These are phyloP conservation scores for Microhierax caerulescens DNA, from an alignment of 2,797 vertebrate genomes.

Conservation along the genomic window DNA sequence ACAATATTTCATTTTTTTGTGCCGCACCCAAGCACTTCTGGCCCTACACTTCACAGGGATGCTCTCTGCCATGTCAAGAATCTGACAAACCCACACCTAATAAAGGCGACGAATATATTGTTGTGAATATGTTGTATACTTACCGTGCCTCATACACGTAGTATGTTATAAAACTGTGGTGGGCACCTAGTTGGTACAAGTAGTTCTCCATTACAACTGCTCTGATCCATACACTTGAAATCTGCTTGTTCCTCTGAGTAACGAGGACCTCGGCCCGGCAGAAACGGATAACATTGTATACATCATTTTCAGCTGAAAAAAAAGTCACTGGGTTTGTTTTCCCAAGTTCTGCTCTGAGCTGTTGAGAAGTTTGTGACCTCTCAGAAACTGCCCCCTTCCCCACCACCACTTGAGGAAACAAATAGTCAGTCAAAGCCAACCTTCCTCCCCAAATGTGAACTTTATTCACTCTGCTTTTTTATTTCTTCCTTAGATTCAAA, in stretches of 20 bases:
- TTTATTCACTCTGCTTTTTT: not conserved
- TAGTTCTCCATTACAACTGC: not conserved
- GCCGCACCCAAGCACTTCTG: not conserved
- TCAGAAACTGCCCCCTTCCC: not conserved
- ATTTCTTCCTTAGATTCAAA: conserved; percentile 26
- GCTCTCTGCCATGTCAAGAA: not conserved
- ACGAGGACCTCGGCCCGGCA: not conserved
- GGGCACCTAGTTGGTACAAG: not conserved
- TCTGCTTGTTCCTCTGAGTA: not conserved
- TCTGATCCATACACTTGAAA: not conserved
- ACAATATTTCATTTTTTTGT: not conserved
- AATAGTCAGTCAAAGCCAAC: conserved; percentile 15
- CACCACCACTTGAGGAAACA: not conserved
- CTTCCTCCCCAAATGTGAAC: conserved; percentile 8
- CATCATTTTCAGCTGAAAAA: not conserved
- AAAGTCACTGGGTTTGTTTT: not conserved
- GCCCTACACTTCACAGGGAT: not conserved
- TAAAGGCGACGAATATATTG: not conserved
- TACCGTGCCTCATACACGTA: not conserved
- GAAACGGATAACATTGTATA: not conserved
- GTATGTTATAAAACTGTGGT: not conserved
- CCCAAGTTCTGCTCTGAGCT: not conserved
- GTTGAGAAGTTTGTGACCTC: not conserved
- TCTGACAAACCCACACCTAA: not conserved
- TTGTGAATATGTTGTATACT: not conserved